Conservation (phyloP, 1,140 invertebrate species). For the Saccostrea echinata region DNA sequence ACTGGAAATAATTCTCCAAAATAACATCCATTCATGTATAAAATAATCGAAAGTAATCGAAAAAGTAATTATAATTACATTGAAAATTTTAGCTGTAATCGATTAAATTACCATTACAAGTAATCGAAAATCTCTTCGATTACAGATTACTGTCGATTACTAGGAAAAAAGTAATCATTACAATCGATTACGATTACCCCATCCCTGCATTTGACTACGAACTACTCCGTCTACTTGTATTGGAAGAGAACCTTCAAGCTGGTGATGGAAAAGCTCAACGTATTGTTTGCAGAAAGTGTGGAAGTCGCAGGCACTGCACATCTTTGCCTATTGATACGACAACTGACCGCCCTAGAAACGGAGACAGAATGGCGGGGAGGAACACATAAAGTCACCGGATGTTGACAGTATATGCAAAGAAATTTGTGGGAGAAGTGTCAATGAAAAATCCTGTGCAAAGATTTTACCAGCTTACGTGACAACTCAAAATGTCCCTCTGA, state of each 20-base stretch:
- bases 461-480: slow-evolving; percentile 30
- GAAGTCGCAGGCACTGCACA: slow-evolving; percentile 24
- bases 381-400: neutral
- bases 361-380: neutral
- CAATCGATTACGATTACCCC: too few species aligned
- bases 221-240: neutral
- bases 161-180: too few species aligned
- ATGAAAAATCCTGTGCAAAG: slow-evolving; percentile 48
- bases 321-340: neutral
- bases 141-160: too few species aligned
- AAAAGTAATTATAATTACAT: too few species aligned
- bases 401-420: slow-evolving; percentile 28
- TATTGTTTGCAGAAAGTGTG: slow-evolving; percentile 37
- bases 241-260: slow-evolving; percentile 44
- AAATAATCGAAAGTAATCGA: too few species aligned
- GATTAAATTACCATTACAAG: too few species aligned
- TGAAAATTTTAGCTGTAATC: too few species aligned
- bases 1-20: too few species aligned
- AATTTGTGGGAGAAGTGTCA: slow-evolving; percentile 24
- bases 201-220: too few species aligned
- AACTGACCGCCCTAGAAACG: neutral
- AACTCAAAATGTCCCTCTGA: neutral
- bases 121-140: too few species aligned
- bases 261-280: slow-evolving; percentile 30
- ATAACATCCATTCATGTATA: too few species aligned